Conservation (phyloP, 2,888 invertebrate genomes). For the Phasia obesa region DNA sequence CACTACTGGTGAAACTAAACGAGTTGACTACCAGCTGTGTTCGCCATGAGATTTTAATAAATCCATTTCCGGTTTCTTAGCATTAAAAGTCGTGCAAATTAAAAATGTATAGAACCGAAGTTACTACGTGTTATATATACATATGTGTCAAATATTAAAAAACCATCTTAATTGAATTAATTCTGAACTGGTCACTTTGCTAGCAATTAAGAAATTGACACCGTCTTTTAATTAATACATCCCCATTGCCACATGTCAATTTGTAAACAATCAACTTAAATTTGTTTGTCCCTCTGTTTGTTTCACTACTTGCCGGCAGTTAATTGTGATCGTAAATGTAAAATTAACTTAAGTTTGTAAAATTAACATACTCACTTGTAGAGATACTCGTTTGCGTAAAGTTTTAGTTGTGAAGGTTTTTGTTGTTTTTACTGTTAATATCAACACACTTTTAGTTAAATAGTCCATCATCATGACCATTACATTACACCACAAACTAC, state of each 20-base stretch:
- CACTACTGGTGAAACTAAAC: no score
- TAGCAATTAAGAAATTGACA: slow-evolving; percentile 66
- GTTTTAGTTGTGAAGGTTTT: not conserved
- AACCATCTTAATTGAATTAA: not conserved
- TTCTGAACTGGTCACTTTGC: slow-evolving; percentile 30
- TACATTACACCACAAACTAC: slow-evolving; percentile 6
- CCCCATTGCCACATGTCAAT: slow-evolving; percentile 69
- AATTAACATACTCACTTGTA: slow-evolving; percentile 47
- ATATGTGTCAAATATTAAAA: no score
- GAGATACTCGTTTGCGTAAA: not conserved
- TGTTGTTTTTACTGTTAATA: slow-evolving; percentile 13
- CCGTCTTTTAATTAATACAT: slow-evolving; percentile 72
- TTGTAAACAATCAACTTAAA: slow-evolving; percentile 65
- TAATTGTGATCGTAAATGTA: slow-evolving; percentile 53
- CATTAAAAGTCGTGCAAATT: no score
- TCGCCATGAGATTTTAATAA: no score
- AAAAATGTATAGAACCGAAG: no score
- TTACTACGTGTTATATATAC: no score
- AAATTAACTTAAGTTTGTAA: slow-evolving; percentile 56
- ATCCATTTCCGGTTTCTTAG: no score
- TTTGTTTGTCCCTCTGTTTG: slow-evolving; percentile 43
- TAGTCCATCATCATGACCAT: slow-evolving; percentile 31
- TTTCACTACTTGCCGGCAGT: slow-evolving; percentile 37
- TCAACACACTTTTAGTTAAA: slow-evolving; percentile 41
- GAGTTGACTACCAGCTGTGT: no score